These are phyloP conservation scores for Thamnophis elegans DNA, from an alignment of 2,797 vertebrate genomes.

Conservation along the genomic window DNA sequence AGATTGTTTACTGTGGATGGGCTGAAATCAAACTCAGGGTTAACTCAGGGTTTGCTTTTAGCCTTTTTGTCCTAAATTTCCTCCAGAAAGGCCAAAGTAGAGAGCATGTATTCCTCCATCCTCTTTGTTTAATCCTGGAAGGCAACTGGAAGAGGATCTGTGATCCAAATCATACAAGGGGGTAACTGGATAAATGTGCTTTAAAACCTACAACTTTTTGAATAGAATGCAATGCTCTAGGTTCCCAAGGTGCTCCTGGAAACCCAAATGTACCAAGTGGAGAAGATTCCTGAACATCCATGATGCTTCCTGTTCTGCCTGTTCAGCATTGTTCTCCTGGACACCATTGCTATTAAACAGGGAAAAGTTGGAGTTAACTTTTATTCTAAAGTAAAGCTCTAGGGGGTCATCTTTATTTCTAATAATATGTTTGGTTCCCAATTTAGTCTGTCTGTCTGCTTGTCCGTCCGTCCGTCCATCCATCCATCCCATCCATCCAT, in stretches of 20 bases:
- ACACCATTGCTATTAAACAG: neutral
- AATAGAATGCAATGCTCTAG: neutral
- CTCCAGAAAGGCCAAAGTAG: neutral
- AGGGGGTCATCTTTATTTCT: neutral
- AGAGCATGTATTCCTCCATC: neutral
- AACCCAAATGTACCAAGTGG: neutral
- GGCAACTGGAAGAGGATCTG: neutral
- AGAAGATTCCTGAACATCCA: neutral
- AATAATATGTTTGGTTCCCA: neutral
- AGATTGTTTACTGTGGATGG: neutral
- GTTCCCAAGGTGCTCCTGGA: neutral
- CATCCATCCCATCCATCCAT: too few relatives aligned
- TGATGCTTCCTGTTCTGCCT: neutral
- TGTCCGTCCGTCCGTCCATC: too few relatives aligned
- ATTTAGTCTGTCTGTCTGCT: too few relatives aligned
- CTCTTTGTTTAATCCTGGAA: neutral
- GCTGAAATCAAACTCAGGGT: neutral
- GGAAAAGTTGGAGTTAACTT: neutral
- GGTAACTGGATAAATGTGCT: neutral
- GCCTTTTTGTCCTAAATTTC: neutral
- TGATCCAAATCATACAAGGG: neutral
- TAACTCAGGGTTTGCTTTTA: neutral
- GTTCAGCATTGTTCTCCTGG: neutral
- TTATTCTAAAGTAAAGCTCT: neutral
- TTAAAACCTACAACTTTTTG: neutral